Percentiles rank a stretch among this genome's conserved stretches.
Conservation (phyloP, 2,113 vertebrate species). For the Lucifuga dentata region DNA sequence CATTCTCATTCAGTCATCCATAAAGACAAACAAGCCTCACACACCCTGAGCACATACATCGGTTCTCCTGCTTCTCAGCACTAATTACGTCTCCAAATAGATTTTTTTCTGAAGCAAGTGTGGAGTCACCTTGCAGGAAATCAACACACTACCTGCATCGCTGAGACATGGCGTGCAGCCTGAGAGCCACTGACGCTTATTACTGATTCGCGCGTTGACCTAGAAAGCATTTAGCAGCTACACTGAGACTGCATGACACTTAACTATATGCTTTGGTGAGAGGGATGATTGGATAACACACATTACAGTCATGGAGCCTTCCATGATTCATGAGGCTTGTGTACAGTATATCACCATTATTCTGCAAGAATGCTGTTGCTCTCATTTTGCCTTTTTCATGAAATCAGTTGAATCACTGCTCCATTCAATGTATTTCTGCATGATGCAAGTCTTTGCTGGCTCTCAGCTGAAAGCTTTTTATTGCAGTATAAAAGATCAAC, state of each 20-base stretch:
- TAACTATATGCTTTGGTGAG: constrained; percentile 22
- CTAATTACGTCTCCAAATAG: constrained; percentile 44
- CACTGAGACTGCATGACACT: constrained; percentile 46
- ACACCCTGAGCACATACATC: constrained; percentile 27
- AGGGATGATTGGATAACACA: constrained; percentile 38
- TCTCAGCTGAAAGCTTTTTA: neutral
- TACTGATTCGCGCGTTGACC: constrained; percentile 61
- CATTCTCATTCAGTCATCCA: neutral
- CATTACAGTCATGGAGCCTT: constrained; percentile 39
- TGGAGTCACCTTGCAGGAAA: constrained; percentile 31
- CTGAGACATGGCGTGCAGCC: constrained; percentile 1
- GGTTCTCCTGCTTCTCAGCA: neutral
- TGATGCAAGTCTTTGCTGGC: neutral
- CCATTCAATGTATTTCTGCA: neutral
- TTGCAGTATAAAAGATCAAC: neutral
- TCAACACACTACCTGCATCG: constrained; percentile 43
- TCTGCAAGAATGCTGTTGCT: neutral
- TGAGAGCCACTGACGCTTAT: constrained; percentile 33
- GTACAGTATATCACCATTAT: constrained; percentile 3
- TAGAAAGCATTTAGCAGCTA: constrained; percentile 58
- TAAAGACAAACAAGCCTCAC: constrained; percentile 33
- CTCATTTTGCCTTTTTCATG: neutral
- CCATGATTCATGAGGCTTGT: neutral
- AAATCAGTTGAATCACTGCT: constrained; percentile 17
- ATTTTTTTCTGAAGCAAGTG: constrained; percentile 11